Evolutionary conservation across 2,888 invertebrate genomes (phyloP), one percentile per base, ranked within the genome.

Genomic region (Zygothrica quintamaculata): DNA sequence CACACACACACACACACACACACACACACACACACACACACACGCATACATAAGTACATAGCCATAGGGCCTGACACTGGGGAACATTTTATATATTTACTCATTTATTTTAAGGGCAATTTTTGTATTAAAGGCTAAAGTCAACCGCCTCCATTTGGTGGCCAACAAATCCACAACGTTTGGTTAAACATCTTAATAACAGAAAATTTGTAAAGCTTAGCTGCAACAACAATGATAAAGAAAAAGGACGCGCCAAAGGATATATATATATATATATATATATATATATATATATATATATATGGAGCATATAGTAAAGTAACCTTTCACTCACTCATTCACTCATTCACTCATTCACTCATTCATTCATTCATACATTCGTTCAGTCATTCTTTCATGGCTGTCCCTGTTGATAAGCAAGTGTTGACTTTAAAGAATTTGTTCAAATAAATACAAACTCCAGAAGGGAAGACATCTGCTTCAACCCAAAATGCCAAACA

Each of bases 141-240:
- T 2, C 3, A n/a, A 29, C 7, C 29, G 9, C 13, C 13, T 7
- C 11, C 16, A 33, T 18, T 29, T 9, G 36, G 22, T 12, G 15
- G 22, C 33, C n/a, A 15, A 16, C 26, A 52, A 36, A 51, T 33
- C 42, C 50, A 31, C 33, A 59, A 57, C 56, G 55, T 77, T 56
- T 65, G 74, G 55, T 58, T 65, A 56, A 70, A 74, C 73, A 77
- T 77, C 77, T 76, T 73, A 73, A 80, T 77, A 77, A 58, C 55
- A 60, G n/a, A n/a, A n/a, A 65, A 69, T 76, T 80, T 76, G 80
- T 80, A 65, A 69, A 39, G 77, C 76, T 80, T 77, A 73, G 61
- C 61, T 51, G 53, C 58, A 59, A 70, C 61, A 66, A 59, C 39
- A 47, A 57, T 18, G 57, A 65, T 65, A 65, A 65, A 46, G 3